Evolutionary conservation across 2,888 invertebrate species (phyloP).

Genomic region (Abrostola tripartita): DNA sequence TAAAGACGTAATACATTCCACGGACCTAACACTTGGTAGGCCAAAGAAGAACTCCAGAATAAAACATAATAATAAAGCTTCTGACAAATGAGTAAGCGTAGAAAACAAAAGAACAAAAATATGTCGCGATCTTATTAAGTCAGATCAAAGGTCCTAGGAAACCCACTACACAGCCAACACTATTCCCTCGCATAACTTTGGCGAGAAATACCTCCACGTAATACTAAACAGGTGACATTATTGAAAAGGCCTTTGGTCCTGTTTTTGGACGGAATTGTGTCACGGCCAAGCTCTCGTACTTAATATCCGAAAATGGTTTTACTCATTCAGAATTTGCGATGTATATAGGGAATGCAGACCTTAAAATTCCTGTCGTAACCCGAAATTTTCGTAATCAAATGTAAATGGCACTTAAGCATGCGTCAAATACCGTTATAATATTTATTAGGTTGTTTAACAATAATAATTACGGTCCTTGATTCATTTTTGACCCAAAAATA

Average conservation of each 20-base stretch:
- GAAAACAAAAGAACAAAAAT: not conserved
- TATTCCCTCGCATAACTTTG: slow-evolving; percentile 5
- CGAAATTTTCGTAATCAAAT: no score
- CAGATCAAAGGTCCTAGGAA: slow-evolving; percentile 1
- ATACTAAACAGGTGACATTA: slow-evolving; percentile 39
- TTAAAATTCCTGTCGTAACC: no score
- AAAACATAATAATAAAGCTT: not conserved
- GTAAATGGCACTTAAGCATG: no score
- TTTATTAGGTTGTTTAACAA: no score
- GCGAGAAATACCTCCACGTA: slow-evolving; percentile 40
- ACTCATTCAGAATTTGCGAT: not conserved
- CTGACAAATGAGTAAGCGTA: not conserved
- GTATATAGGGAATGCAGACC: not conserved
- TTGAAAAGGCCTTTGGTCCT: slow-evolving; percentile 32
- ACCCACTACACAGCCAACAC: slow-evolving; percentile 13
- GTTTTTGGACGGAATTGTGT: slow-evolving; percentile 10
- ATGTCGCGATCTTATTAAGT: slow-evolving; percentile 11
- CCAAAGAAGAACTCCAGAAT: no score
- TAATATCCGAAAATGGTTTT: slow-evolving; percentile 10
- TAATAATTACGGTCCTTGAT: no score
- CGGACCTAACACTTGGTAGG: no score
- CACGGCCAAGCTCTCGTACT: slow-evolving; percentile 6
- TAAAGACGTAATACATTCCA: no score
- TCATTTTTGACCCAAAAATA: no score
- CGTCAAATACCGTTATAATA: no score